phyloP scores from a whole-genome alignment of 2,797 vertebrate genomes.

The Sebastes iracundus region DNA sequence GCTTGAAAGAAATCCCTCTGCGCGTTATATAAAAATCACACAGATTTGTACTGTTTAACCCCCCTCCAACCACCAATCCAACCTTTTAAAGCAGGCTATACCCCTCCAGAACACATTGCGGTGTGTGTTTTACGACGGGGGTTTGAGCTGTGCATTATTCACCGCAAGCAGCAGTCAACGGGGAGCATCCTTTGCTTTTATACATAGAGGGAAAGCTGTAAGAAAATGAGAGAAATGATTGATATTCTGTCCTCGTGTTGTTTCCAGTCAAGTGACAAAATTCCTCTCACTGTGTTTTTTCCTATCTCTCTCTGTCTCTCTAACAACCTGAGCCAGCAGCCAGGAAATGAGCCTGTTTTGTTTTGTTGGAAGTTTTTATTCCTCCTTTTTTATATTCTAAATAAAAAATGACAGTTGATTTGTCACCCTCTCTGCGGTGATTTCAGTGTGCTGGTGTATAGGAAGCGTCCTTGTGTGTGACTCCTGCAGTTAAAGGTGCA shows the following conservation, averaged over 20 bases:
- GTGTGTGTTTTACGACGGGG: constrained; percentile 4
- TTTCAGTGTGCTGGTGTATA: neutral
- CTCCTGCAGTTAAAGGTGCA: constrained; percentile 31
- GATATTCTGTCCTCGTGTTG: constrained; percentile 71
- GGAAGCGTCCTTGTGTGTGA: neutral
- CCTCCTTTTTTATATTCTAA: constrained; percentile 10
- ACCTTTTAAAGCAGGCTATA: neutral
- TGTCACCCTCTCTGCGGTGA: constrained; percentile 12
- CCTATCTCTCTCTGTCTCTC: constrained; percentile 15
- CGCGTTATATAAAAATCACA: constrained; percentile 40
- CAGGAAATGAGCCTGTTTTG: constrained; percentile 53
- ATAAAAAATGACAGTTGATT: constrained; percentile 50
- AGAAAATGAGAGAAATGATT: constrained; percentile 65
- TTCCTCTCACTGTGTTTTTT: constrained; percentile 36
- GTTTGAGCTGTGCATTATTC: constrained; percentile 7
- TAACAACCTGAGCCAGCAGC: constrained; percentile 47
- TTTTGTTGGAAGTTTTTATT: constrained; percentile 32
- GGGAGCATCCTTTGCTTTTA: constrained; percentile 30
- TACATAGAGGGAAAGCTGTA: neutral
- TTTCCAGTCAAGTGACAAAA: constrained; percentile 69
- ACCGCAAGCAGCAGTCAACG: neutral
- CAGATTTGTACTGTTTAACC: constrained; percentile 42
- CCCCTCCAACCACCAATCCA: neutral
- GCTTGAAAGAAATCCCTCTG: constrained; percentile 41
- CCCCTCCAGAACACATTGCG: neutral